A percentile compares a stretch with the other conserved stretches of the same genome.
Evolutionary conservation across 2,888 invertebrate species (phyloP).

Genomic region (Melipona bicolor): DNA sequence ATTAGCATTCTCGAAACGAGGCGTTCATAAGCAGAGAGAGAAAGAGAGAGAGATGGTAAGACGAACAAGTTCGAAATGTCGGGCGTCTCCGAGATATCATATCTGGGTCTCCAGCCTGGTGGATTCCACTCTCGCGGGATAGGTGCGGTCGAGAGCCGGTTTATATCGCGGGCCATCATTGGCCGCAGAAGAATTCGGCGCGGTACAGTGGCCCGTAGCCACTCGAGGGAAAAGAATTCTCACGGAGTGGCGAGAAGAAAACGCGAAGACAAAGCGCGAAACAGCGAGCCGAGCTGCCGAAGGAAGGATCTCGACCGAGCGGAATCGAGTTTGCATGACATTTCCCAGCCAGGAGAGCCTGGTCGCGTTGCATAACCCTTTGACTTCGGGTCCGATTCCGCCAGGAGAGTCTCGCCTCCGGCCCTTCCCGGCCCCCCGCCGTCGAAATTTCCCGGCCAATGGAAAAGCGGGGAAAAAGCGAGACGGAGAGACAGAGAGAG

Average conservation of each 20-base stretch:
- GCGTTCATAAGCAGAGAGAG: too few relatives aligned
- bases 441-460: constrained; percentile 2
- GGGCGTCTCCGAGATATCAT: background rate
- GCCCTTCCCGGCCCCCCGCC: background rate
- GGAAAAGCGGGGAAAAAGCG: background rate
- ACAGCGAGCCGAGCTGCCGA: constrained; percentile 20
- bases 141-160: background rate
- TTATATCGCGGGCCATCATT: background rate
- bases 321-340: constrained; percentile 80
- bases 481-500: background rate
- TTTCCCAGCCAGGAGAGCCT: constrained; percentile 62
- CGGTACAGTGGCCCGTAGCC: too few relatives aligned
- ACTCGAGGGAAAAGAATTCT: constrained; percentile 19
- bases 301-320: constrained; percentile 46
- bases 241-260: background rate
- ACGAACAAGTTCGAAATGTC: background rate
- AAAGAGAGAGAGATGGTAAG: too few relatives aligned
- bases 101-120: background rate
- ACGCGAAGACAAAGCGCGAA: constrained; percentile 47
- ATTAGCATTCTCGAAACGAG: too few relatives aligned
- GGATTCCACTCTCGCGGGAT: background rate
- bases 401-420: constrained; percentile 34
- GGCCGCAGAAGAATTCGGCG: constrained; percentile 21
- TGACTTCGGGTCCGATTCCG: constrained; percentile 68
- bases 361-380: constrained; percentile 74